A percentile compares a stretch with the other conserved stretches of the same genome.
phyloP scores from a whole-genome alignment of 1,140 invertebrate genomes.

The Drosophila serrata region DNA sequence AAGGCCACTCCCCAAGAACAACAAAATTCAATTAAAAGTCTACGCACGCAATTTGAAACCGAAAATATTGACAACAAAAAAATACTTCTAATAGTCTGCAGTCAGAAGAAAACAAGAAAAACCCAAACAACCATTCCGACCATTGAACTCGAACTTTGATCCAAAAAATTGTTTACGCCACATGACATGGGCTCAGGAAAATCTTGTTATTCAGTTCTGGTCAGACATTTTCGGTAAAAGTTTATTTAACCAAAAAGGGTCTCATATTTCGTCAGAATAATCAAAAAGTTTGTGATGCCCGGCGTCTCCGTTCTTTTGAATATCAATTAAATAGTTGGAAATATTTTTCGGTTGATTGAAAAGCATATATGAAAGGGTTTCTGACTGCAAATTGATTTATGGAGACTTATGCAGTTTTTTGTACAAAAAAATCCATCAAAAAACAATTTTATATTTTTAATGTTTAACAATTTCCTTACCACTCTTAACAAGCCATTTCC shows the following conservation, averaged over 20 bases:
- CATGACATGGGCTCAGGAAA: slow-evolving; percentile 39
- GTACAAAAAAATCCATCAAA: not conserved
- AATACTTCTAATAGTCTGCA: slow-evolving; percentile 28
- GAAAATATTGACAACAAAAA: slow-evolving; percentile 69
- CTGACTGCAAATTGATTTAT: not conserved
- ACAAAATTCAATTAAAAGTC: slow-evolving; percentile 77
- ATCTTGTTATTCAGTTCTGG: slow-evolving; percentile 22
- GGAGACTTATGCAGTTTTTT: not conserved
- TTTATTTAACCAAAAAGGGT: slow-evolving; percentile 32
- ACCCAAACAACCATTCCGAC: slow-evolving; percentile 7
- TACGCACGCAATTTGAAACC: slow-evolving; percentile 64
- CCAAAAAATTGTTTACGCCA: slow-evolving; percentile 37
- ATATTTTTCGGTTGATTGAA: slow-evolving; percentile 2
- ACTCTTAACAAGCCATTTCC: not conserved
- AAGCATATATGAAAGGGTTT: not conserved
- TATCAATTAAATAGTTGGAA: slow-evolving; percentile 12
- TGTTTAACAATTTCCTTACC: too few relatives aligned
- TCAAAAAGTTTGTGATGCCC: slow-evolving; percentile 5
- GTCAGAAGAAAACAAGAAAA: slow-evolving; percentile 37
- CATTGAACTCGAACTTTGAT: slow-evolving; percentile 51
- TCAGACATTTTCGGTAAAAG: slow-evolving; percentile 13
- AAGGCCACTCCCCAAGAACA: slow-evolving; percentile 35
- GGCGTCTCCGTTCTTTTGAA: slow-evolving; percentile 8
- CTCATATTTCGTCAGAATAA: slow-evolving; percentile 28
- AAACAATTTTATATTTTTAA: too few relatives aligned